phyloP scores from a whole-genome alignment of 1,140 invertebrate genomes.

The Zaprionus ghesquierei region DNA sequence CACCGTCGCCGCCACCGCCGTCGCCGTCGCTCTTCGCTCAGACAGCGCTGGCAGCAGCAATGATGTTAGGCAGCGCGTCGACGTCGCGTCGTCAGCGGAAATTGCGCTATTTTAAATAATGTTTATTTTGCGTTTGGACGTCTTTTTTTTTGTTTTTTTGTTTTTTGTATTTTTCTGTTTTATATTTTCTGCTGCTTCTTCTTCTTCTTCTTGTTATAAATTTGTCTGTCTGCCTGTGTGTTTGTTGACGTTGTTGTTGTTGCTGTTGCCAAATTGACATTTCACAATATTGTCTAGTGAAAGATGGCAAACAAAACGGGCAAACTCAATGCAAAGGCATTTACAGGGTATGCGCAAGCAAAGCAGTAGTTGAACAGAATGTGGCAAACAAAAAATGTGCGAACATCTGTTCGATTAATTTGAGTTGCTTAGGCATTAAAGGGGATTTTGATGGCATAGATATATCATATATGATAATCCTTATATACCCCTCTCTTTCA shows the following conservation, averaged over 20 bases:
- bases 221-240: conserved; percentile 18
- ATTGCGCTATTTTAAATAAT: conserved; percentile 82
- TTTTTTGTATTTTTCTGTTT: conserved; percentile 22
- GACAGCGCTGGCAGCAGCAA: conserved; percentile 28
- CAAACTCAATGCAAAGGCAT: neutral
- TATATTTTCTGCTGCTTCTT: conserved; percentile 12
- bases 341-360: neutral
- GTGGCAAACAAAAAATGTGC: neutral
- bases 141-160: conserved; percentile 54
- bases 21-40: conserved; percentile 37
- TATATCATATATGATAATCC: too few species aligned
- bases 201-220: conserved; percentile 55
- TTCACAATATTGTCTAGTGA: conserved; percentile 60
- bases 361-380: neutral
- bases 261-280: conserved; percentile 75
- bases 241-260: conserved; percentile 19
- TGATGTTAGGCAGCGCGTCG: conserved; percentile 31
- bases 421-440: neutral
- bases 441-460: too few species aligned
- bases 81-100: conserved; percentile 65
- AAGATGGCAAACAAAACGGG: conserved; percentile 38
- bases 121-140: conserved; percentile 73
- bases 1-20: conserved; percentile 13
- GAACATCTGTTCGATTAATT: neutral
- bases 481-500: too few species aligned